Conservation (phyloP, 2,888 invertebrate genomes). For the Herminia tarsipennalis region DNA sequence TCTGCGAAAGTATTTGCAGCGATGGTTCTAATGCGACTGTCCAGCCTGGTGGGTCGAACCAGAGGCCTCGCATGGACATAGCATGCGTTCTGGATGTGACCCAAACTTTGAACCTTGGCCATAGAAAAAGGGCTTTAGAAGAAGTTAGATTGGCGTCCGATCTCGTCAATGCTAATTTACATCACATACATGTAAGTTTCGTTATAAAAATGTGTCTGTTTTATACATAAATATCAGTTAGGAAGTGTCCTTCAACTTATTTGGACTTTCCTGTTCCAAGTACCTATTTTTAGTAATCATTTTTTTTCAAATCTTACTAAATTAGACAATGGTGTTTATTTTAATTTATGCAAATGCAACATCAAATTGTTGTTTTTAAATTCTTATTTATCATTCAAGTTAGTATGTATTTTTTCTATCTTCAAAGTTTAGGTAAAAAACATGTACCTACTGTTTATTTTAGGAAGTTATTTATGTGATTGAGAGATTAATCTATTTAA, state of each 20-base stretch:
- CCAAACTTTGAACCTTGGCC: constrained; percentile 89
- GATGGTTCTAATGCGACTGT: constrained; percentile 83
- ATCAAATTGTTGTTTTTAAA: no score
- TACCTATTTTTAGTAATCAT: no score
- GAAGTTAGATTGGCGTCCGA: constrained; percentile 93
- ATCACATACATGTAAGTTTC: constrained; percentile 91
- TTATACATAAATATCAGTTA: neutral
- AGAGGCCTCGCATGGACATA: constrained; percentile 92
- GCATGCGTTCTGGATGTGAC: constrained; percentile 94
- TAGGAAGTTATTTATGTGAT: no score
- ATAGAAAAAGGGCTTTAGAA: constrained; percentile 93
- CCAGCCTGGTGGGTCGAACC: constrained; percentile 70
- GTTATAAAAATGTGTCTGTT: neutral
- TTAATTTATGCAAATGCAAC: no score
- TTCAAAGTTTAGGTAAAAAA: no score
- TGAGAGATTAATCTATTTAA: no score
- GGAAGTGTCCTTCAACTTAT: constrained; percentile 8
- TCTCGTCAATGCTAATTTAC: constrained; percentile 91
- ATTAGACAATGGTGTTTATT: no score
- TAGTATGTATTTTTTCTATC: no score
- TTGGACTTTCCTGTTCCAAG: no score
- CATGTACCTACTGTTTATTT: no score
- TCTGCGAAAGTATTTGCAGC: constrained; percentile 82
- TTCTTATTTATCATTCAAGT: no score
- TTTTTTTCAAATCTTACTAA: no score